phyloP scores from a whole-genome alignment of 2,113 vertebrate species.

The Callocephalon fimbriatum region DNA sequence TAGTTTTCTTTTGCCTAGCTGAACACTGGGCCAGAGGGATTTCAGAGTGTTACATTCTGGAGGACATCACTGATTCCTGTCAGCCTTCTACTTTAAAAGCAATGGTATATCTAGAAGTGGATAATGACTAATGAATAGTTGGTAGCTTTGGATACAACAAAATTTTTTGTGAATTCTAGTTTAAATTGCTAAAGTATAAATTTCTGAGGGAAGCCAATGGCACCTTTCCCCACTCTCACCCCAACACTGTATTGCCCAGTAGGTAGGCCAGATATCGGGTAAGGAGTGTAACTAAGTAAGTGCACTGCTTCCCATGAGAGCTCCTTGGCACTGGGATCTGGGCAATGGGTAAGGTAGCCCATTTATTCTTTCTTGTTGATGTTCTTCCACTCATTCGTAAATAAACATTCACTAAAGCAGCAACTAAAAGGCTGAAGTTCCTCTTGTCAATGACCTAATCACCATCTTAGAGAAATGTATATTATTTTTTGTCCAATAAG shows the following conservation, averaged over 20 bases:
- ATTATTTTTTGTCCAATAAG: background rate
- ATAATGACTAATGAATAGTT: background rate
- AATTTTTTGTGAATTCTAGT: background rate
- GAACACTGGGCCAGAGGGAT: background rate
- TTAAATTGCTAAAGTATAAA: background rate
- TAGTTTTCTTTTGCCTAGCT: background rate
- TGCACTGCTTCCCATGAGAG: fast-evolving
- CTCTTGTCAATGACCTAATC: background rate
- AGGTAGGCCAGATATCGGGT: background rate
- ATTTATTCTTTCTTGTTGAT: background rate
- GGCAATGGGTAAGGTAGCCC: background rate
- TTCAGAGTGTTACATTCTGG: background rate
- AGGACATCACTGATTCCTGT: background rate
- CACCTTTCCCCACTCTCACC: background rate
- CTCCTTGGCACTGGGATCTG: background rate
- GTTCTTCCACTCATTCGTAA: background rate
- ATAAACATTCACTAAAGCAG: background rate
- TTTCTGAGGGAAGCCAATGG: background rate
- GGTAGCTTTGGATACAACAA: background rate
- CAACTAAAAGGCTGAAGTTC: background rate
- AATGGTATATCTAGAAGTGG: background rate
- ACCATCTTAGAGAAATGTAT: background rate
- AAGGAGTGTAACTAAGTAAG: background rate
- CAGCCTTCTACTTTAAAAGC: background rate
- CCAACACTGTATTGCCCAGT: background rate